Evolutionary conservation across 2,113 vertebrate species (phyloP).

Genomic region (Motacilla tschutschensis): DNA sequence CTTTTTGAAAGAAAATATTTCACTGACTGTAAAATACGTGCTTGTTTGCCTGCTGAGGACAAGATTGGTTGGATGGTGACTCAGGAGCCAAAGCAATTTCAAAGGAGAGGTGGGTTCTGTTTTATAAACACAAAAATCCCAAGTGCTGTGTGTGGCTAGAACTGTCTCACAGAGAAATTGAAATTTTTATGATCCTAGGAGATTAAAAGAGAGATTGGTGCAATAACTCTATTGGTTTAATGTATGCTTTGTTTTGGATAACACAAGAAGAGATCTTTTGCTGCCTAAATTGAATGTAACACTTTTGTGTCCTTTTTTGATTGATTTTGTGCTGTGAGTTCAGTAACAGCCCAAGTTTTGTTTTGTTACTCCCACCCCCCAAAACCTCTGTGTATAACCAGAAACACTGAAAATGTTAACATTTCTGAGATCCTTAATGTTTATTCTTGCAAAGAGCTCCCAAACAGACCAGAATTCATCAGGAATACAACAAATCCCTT

Average conservation of each 20-base stretch:
- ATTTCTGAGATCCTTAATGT: neutral
- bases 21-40: neutral
- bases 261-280: neutral
- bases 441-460: neutral
- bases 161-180: neutral
- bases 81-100: slow-evolving; percentile 1
- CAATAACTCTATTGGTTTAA: neutral
- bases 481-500: neutral
- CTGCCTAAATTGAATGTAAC: neutral
- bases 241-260: neutral
- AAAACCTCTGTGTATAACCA: neutral
- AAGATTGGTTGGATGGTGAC: neutral
- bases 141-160: neutral
- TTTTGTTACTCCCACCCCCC: neutral
- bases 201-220: neutral
- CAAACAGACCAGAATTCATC: slow-evolving; percentile 8
- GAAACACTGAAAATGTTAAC: slow-evolving; percentile 8
- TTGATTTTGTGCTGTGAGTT: neutral
- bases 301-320: neutral
- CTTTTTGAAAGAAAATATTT: neutral
- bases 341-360: neutral
- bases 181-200: neutral
- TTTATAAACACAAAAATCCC: neutral
- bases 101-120: neutral
- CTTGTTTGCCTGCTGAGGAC: neutral